A percentile compares a stretch with the other conserved stretches of the same genome.
phyloP scores from a whole-genome alignment of 2,113 vertebrate genomes.

The Gadus macrocephalus region DNA sequence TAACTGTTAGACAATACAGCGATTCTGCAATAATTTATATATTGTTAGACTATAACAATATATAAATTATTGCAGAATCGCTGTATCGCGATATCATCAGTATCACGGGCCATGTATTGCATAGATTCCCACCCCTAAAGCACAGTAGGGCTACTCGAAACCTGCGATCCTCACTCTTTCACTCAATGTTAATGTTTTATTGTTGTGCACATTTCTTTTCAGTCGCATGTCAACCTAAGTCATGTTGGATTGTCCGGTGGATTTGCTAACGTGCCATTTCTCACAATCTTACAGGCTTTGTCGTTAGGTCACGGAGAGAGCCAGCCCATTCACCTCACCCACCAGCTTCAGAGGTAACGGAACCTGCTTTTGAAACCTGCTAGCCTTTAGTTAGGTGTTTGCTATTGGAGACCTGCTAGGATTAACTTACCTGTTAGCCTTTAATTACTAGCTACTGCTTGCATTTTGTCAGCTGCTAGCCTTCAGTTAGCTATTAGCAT shows the following conservation, averaged over 20 bases:
- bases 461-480: conserved; percentile 19
- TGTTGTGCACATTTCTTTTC: not conserved
- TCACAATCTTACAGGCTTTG: conserved; percentile 73
- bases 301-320: conserved; percentile 87
- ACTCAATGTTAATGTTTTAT: not conserved
- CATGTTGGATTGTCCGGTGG: too few species aligned
- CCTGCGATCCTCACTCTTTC: too few species aligned
- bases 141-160: too few species aligned
- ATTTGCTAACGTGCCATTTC: too few species aligned
- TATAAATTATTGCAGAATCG: too few species aligned
- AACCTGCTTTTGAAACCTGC: conserved; percentile 15
- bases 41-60: too few species aligned
- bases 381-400: not conserved
- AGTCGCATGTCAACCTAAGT: not conserved
- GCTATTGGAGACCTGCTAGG: too few species aligned
- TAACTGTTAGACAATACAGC: too few species aligned
- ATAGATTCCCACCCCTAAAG: too few species aligned
- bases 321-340: conserved; percentile 95
- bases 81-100: too few species aligned
- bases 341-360: conserved; percentile 95
- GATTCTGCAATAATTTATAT: too few species aligned
- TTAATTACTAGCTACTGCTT: conserved; percentile 17
- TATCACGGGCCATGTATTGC: too few species aligned
- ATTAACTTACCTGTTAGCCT: not conserved
- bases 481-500: not conserved